These are phyloP conservation scores for Knipowitschia caucasica DNA, from an alignment of 2,797 vertebrate genomes.

Conservation along the genomic window DNA sequence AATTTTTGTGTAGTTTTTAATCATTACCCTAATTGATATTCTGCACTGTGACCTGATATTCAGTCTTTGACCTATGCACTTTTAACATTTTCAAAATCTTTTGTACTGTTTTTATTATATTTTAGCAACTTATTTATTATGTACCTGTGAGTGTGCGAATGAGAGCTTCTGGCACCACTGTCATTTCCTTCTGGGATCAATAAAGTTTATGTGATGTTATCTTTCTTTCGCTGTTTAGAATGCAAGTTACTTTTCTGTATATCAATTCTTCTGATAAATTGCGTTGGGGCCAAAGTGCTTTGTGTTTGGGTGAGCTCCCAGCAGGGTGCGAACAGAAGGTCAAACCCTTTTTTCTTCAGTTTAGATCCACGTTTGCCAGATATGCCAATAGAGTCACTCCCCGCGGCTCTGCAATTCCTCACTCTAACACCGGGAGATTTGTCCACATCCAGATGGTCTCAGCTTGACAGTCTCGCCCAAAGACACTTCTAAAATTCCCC, in stretches of 20 bases:
- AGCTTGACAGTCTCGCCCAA: constrained; percentile 52
- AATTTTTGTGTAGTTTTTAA: background rate
- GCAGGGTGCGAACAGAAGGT: constrained; percentile 32
- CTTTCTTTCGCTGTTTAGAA: too few species aligned
- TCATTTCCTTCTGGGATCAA: too few species aligned
- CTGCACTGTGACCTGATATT: too few species aligned
- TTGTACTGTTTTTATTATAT: too few species aligned
- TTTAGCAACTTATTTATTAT: too few species aligned
- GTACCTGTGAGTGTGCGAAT: too few species aligned
- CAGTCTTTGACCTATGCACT: too few species aligned
- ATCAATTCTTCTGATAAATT: background rate
- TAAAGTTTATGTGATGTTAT: too few species aligned
- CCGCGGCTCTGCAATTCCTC: constrained; percentile 39
- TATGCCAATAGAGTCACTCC: constrained; percentile 52
- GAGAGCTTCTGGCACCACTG: too few species aligned
- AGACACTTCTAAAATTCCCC: constrained; percentile 32
- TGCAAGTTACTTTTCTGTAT: background rate
- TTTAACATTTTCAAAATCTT: too few species aligned
- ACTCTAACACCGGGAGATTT: constrained; percentile 48
- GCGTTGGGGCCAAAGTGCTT: constrained; percentile 12
- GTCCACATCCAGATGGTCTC: constrained; percentile 62
- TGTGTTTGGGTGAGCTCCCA: constrained; percentile 41
- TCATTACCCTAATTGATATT: too few species aligned
- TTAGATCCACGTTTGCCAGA: constrained; percentile 35
- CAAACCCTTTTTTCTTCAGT: constrained; percentile 33